Evolutionary conservation across 2,113 vertebrate genomes (phyloP).

Genomic region (Catharus minimus): DNA sequence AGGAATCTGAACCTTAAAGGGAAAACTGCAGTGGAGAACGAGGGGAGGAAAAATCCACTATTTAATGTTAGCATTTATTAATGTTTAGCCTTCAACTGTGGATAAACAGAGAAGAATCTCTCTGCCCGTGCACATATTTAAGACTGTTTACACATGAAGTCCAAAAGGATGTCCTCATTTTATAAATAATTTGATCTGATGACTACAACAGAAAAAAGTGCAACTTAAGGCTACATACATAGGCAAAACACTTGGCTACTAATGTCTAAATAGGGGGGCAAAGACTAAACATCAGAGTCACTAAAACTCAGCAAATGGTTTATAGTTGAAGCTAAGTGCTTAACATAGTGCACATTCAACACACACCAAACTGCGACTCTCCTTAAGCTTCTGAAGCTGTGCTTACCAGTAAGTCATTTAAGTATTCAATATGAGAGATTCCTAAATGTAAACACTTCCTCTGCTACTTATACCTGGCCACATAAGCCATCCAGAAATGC

Average conservation of each 20-base stretch:
- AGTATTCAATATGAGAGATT: background rate
- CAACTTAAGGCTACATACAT: background rate
- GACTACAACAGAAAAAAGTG: background rate
- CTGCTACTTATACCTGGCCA: background rate
- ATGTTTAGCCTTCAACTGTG: background rate
- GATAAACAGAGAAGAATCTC: slow-evolving; percentile 27
- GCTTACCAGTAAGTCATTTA: background rate
- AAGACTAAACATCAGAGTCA: slow-evolving; percentile 41
- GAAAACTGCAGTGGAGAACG: background rate
- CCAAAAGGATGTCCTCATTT: slow-evolving; percentile 52
- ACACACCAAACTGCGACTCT: background rate
- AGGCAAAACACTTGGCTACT: slow-evolving; percentile 44
- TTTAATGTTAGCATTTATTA: slow-evolving; percentile 4
- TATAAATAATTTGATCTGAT: slow-evolving; percentile 59
- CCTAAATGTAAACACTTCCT: background rate
- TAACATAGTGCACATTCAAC: background rate
- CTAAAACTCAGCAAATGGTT: slow-evolving; percentile 13
- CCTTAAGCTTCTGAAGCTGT: background rate
- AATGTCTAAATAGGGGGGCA: background rate
- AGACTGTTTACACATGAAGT: slow-evolving; percentile 6
- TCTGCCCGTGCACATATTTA: background rate
- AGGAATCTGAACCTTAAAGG: background rate
- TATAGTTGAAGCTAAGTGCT: background rate
- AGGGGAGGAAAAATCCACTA: accelerated
- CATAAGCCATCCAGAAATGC: background rate